phyloP scores from a whole-genome alignment of 2,888 invertebrate species.

The Incurvaria masculella region DNA sequence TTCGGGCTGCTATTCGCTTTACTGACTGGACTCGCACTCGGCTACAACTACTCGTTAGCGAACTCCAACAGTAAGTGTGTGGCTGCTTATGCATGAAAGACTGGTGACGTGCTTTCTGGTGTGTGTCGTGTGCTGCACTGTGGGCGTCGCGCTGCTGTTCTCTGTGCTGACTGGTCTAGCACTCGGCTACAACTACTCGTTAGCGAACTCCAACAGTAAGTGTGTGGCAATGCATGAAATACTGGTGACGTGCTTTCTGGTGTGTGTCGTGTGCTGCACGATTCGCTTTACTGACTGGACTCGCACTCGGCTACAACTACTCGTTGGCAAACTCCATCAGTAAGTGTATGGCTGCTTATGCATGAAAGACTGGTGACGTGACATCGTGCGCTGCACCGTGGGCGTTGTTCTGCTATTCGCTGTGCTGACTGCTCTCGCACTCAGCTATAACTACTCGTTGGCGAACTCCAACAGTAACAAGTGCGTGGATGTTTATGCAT shows the following conservation, averaged over 20 bases:
- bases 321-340: too few species aligned
- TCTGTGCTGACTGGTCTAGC: slow-evolving; percentile 37
- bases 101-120: slow-evolving; percentile 42
- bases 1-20: slow-evolving; percentile 27
- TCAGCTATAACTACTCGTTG: slow-evolving; percentile 49
- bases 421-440: slow-evolving; percentile 35
- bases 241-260: slow-evolving; percentile 40
- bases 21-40: slow-evolving; percentile 39
- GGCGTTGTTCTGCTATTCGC: slow-evolving; percentile 27
- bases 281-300: slow-evolving; percentile 32
- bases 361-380: too few species aligned
- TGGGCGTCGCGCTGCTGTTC: slow-evolving; percentile 27
- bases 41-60: slow-evolving; percentile 48
- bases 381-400: slow-evolving; percentile 30
- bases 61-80: too few species aligned
- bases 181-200: slow-evolving; percentile 46
- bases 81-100: too few species aligned
- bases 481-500: too few species aligned
- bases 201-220: too few species aligned
- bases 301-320: slow-evolving; percentile 45
- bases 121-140: slow-evolving; percentile 32
- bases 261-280: slow-evolving; percentile 32
- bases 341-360: too few species aligned
- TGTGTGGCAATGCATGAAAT: too few species aligned
- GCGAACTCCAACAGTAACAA: too few species aligned